Evolutionary conservation across 2,888 invertebrate genomes (phyloP).

Genomic region (Phyllotreta striolata): DNA sequence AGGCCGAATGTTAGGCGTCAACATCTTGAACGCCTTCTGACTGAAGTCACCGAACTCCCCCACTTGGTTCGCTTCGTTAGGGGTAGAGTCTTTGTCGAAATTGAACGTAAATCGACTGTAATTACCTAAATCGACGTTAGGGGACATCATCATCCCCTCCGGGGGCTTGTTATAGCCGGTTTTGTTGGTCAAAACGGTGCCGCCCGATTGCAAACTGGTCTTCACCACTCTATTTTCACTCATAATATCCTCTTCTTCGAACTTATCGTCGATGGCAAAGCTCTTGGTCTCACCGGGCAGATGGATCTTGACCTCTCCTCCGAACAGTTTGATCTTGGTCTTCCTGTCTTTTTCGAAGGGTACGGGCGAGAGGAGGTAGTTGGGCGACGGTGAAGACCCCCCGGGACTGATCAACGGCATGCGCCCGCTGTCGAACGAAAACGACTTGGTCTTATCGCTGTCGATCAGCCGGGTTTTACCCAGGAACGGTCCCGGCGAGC

Average conservation of each 20-base stretch:
- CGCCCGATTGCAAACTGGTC: conserved; percentile 83
- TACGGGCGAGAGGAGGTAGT: conserved; percentile 53
- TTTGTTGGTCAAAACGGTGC: conserved; percentile 67
- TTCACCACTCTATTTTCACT: conserved; percentile 74
- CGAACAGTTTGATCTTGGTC: conserved; percentile 71
- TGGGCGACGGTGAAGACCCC: conserved; percentile 39
- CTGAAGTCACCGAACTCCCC: conserved; percentile 53
- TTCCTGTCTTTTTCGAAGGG: conserved; percentile 55
- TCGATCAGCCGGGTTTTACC: conserved; percentile 85
- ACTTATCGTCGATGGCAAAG: conserved; percentile 55
- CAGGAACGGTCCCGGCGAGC: conserved; percentile 83
- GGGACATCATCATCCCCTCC: conserved; percentile 55
- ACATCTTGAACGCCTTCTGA: conserved; percentile 59
- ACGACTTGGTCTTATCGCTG: conserved; percentile 59
- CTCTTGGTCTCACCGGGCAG: conserved; percentile 75
- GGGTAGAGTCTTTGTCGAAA: conserved; percentile 34
- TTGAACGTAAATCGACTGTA: conserved; percentile 45
- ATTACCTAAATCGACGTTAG: conserved; percentile 53
- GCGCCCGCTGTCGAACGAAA: conserved; percentile 58
- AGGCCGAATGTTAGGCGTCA: conserved; percentile 60
- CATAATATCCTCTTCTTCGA: conserved; percentile 49
- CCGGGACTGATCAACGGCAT: conserved; percentile 40
- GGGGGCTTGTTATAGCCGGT: conserved; percentile 50
- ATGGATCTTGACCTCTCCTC: conserved; percentile 79
- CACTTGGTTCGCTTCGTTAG: conserved; percentile 3